Conservation (phyloP, 35 echinoderm and acorn worm species). For the Chiridota heheva region DNA sequence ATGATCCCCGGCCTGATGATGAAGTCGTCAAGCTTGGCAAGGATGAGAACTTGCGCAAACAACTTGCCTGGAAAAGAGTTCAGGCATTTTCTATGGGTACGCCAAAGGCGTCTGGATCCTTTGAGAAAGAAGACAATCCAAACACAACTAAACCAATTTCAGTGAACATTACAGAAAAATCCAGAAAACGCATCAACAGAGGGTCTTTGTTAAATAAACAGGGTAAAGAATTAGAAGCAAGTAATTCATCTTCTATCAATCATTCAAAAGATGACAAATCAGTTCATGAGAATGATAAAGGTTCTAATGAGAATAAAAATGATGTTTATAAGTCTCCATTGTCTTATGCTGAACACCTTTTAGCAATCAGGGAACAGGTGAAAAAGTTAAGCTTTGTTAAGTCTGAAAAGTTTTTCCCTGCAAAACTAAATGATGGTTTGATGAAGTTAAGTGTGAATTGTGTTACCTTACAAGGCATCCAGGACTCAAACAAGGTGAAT, state of each 20-base stretch:
- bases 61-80: conserved; percentile 31
- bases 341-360: conserved; percentile 13
- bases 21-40: no score
- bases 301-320: conserved; percentile 14
- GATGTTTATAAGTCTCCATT: conserved; percentile 3
- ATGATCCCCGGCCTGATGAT: conserved; percentile 22
- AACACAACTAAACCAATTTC: conserved; percentile 22
- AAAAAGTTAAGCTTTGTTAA: conserved; percentile 31
- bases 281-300: conserved; percentile 23
- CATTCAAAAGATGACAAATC: no score
- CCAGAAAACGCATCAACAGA: conserved; percentile 36
- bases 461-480: background rate
- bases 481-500: background rate
- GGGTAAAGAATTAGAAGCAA: no score
- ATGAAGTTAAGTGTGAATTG: background rate
- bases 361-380: conserved; percentile 7
- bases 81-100: conserved; percentile 31
- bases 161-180: conserved; percentile 48
- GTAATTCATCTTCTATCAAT: no score
- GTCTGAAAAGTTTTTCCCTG: conserved; percentile 35
- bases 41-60: no score
- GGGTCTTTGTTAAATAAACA: no score
- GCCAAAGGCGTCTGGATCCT: conserved; percentile 24
- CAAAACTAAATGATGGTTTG: conserved; percentile 44
- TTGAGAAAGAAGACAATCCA: conserved; percentile 7